Conservation (phyloP, 2,888 invertebrate species). For the Diadegma fenestrale region DNA sequence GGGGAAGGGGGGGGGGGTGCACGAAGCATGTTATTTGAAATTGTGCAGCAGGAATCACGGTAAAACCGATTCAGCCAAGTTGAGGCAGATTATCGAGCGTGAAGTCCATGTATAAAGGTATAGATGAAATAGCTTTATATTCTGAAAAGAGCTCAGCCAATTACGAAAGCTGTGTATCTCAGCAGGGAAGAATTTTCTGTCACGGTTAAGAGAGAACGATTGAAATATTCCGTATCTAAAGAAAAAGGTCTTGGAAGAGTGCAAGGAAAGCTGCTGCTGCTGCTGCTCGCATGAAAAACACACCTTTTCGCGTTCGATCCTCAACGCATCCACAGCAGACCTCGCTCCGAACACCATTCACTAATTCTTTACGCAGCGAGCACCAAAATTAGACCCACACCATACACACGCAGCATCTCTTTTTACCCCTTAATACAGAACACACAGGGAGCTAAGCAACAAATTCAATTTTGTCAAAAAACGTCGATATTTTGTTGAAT, state of each 20-base stretch:
- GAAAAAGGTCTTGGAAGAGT: slow-evolving; percentile 29
- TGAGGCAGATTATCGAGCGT: slow-evolving; percentile 58
- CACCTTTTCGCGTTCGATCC: slow-evolving; percentile 26
- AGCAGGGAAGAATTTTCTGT: slow-evolving; percentile 58
- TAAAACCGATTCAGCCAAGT: slow-evolving; percentile 59
- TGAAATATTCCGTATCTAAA: slow-evolving; percentile 9
- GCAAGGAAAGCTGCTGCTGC: not conserved
- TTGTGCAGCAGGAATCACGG: slow-evolving; percentile 51
- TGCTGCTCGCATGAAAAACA: too few species aligned
- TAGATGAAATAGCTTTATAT: slow-evolving; percentile 35
- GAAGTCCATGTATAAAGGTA: slow-evolving; percentile 49
- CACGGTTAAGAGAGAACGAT: slow-evolving; percentile 36
- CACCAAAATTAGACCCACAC: not conserved
- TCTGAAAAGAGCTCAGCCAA: slow-evolving; percentile 29
- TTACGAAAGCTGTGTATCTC: slow-evolving; percentile 49
- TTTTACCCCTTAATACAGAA: slow-evolving; percentile 5
- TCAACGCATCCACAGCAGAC: slow-evolving; percentile 2
- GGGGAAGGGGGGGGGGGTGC: too few species aligned
- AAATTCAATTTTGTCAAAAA: too few species aligned
- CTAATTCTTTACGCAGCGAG: slow-evolving; percentile 45
- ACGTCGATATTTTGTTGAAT: too few species aligned
- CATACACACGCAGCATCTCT: not conserved
- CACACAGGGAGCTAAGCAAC: too few species aligned
- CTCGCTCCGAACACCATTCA: slow-evolving; percentile 38
- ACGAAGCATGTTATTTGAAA: slow-evolving; percentile 33